Conservation (phyloP, 2,888 invertebrate species). For the Oscheius onirici region DNA sequence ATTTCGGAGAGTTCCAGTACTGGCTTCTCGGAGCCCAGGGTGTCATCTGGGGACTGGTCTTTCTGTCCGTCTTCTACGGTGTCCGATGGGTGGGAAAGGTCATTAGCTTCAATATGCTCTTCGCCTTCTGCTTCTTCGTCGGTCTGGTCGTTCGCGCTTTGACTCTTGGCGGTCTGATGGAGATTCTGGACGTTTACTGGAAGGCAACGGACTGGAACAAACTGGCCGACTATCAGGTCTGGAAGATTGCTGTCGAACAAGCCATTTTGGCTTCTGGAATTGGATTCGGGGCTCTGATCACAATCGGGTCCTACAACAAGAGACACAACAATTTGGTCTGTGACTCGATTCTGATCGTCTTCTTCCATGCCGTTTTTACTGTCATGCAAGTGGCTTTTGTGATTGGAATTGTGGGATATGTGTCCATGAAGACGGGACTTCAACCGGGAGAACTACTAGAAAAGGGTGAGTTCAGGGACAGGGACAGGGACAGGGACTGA, state of each 20-base stretch:
- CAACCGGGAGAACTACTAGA: constrained; percentile 59
- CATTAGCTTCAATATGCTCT: constrained; percentile 39
- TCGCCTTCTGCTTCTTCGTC: constrained; percentile 42
- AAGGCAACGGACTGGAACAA: constrained; percentile 66
- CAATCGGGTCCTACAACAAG: constrained; percentile 71
- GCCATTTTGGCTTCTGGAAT: constrained; percentile 68
- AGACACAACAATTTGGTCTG: constrained; percentile 70
- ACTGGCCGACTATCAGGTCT: constrained; percentile 64
- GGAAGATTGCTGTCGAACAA: constrained; percentile 68
- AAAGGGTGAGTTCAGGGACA: constrained; percentile 38
- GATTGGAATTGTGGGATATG: constrained; percentile 62
- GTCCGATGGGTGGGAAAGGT: constrained; percentile 70
- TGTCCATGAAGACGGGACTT: constrained; percentile 60
- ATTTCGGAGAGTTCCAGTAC: constrained; percentile 64
- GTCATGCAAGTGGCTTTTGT: constrained; percentile 56
- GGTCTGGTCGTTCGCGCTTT: constrained; percentile 50
- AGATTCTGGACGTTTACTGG: constrained; percentile 60
- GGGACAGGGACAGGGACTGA: too few species aligned
- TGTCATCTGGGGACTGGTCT: constrained; percentile 66
- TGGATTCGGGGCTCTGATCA: constrained; percentile 71
- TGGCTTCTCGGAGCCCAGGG: constrained; percentile 63
- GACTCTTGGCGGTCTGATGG: constrained; percentile 58
- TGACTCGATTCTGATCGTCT: constrained; percentile 62
- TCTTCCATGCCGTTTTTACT: constrained; percentile 57
- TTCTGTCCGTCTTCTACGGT: constrained; percentile 69